Conservation (phyloP, 2,888 invertebrate genomes). For the Nemoura dubitans region DNA sequence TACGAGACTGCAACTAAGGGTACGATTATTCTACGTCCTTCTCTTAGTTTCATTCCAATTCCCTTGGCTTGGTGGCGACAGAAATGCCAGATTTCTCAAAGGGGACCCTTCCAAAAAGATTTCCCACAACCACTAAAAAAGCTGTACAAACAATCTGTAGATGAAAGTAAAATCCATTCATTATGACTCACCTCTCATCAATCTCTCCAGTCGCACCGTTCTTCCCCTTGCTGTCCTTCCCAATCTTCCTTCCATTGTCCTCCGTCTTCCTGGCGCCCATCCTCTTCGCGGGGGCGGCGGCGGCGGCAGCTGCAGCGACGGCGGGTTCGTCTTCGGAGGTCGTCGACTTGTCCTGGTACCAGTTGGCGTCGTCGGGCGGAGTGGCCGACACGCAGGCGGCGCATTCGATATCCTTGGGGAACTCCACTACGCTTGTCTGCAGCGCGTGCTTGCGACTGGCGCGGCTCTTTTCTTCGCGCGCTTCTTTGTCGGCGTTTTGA, state of each 20-base stretch:
- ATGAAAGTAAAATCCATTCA: no score
- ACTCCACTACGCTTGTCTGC: constrained; percentile 12
- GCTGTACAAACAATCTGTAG: no score
- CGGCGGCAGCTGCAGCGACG: not conserved
- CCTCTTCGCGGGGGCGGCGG: constrained; percentile 51
- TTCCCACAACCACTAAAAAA: no score
- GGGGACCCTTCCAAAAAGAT: no score
- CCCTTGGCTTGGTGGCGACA: no score
- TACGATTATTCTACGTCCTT: no score
- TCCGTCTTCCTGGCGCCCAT: not conserved
- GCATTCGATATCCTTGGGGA: constrained; percentile 24
- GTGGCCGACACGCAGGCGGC: constrained; percentile 15
- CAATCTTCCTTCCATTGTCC: not conserved
- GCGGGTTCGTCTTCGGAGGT: constrained; percentile 59
- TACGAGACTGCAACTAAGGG: no score
- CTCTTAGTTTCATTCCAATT: no score
- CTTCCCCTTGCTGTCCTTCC: not conserved
- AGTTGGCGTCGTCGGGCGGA: not conserved
- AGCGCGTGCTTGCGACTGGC: constrained; percentile 30
- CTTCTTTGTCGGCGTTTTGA: constrained; percentile 67
- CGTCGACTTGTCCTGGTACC: constrained; percentile 17
- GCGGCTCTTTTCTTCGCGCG: constrained; percentile 43
- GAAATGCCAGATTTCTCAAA: no score
- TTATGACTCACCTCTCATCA: no score
- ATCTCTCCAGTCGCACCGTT: no score